Percentiles rank a stretch among this genome's conserved stretches.
These are phyloP conservation scores for Hymenopus coronatus DNA, from an alignment of 2,888 invertebrate species.

Conservation along the genomic window DNA sequence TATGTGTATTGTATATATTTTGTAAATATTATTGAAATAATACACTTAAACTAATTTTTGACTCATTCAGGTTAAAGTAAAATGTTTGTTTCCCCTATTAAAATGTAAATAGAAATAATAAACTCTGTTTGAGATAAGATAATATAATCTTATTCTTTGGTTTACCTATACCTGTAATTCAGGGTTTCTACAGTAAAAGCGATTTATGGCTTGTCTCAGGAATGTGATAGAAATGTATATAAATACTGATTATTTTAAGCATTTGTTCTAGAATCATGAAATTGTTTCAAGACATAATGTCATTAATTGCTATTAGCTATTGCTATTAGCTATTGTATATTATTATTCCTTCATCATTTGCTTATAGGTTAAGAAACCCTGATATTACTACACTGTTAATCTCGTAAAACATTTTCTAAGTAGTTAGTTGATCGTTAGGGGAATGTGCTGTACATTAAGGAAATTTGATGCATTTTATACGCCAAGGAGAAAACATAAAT, in stretches of 20 bases:
- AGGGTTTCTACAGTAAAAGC: background rate
- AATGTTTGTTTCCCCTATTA: slow-evolving; percentile 17
- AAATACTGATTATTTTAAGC: background rate
- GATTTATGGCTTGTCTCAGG: background rate
- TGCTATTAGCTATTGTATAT: background rate
- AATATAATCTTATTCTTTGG: background rate
- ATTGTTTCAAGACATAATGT: background rate
- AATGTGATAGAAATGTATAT: background rate
- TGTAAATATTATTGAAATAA: slow-evolving; percentile 3
- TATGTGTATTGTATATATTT: slow-evolving; percentile 17
- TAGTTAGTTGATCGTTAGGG: background rate
- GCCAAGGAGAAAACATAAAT: slow-evolving; percentile 3
- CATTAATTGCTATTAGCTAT: background rate
- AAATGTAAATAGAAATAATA: slow-evolving; percentile 20
- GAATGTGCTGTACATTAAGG: background rate
- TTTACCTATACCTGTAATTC: slow-evolving; percentile 12
- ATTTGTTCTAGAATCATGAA: background rate
- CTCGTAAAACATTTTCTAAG: background rate
- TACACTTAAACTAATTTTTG: slow-evolving; percentile 5
- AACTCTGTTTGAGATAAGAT: background rate
- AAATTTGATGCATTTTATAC: slow-evolving; percentile 16
- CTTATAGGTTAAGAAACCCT: background rate
- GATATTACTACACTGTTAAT: slow-evolving; percentile 14
- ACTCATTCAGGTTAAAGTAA: slow-evolving; percentile 1
- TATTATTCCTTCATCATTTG: background rate